phyloP scores from a whole-genome alignment of 2,888 invertebrate genomes.

The Drosophila neoperkinsi region DNA sequence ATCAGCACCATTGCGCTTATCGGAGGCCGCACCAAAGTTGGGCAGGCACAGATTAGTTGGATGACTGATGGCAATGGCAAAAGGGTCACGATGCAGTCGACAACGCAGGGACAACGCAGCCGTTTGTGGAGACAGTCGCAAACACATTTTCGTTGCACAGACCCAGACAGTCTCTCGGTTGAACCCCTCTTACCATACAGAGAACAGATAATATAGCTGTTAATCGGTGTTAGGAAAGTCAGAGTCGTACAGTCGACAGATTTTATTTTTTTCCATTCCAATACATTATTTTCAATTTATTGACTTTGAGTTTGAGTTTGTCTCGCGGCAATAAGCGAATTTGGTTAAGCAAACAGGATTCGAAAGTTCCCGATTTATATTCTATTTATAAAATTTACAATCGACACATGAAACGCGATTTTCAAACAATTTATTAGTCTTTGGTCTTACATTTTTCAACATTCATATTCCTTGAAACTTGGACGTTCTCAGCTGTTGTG shows the following conservation, averaged over 20 bases:
- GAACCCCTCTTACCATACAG: background rate
- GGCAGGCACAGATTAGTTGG: constrained; percentile 50
- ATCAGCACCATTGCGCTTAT: constrained; percentile 61
- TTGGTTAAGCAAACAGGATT: background rate
- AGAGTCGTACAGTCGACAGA: background rate
- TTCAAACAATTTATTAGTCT: too few relatives aligned
- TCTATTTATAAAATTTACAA: too few relatives aligned
- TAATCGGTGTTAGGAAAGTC: background rate
- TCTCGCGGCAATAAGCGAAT: background rate
- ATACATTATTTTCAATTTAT: background rate
- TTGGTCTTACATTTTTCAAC: too few relatives aligned
- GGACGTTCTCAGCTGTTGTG: background rate
- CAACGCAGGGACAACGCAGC: background rate
- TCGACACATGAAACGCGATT: too few relatives aligned
- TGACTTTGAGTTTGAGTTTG: too few relatives aligned
- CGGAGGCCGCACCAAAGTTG: constrained; percentile 33
- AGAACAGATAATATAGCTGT: background rate
- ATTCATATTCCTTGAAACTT: background rate
- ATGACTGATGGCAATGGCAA: constrained; percentile 52
- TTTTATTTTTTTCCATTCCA: background rate
- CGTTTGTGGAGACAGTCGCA: background rate
- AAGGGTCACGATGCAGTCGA: constrained; percentile 18
- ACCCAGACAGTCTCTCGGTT: background rate
- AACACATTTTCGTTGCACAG: background rate
- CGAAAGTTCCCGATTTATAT: background rate